Evolutionary conservation across 2,113 vertebrate species (phyloP), one percentile per base, ranked within the genome.

Genomic region (Cynocephalus volans): DNA sequence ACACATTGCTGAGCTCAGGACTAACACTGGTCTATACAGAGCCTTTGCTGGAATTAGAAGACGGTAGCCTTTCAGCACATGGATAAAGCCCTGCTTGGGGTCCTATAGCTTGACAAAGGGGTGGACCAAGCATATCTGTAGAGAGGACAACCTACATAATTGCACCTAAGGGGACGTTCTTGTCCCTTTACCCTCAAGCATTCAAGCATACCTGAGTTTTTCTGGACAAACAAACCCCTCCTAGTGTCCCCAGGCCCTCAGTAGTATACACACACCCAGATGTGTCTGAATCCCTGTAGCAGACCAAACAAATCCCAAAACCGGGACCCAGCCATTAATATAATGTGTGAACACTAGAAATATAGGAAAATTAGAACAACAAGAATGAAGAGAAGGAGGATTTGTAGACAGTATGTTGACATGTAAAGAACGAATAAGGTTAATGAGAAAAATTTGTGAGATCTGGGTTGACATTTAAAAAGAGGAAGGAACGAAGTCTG

Each of bases 381-480:
- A 50, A 80, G 79, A 82, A 75, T 67, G 12, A 72, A 64, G 41
- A 70, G 6, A 26, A 75, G 58, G 13, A 48, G 2, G 36, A 75
- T 33, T 91, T 94, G 3, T 54, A 79, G 76, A 67, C 13, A 70
- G 23, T n/a, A 13, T 41, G n/a, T 31, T 72, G 24, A 65, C n/a
- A 79, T 31, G 2, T 19, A 31, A 87, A 92, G 60, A 65, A 77
- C 7, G 62, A 28, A 23, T 48, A 67, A 52, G 3, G 8, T 86
- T 72, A 73, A 81, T 3, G 11, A 54, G 50, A 58, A 86, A 72
- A 84, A 72, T 6, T 64, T 31, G 17, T 1, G 6, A 90, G 26
- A 54, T 75, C 69, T 58, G 36, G 80, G 69, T 0, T 26, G 41
- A 80, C 90, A 70, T 84, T 76, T 54, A 31, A 79, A 94, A 89